These are phyloP conservation scores for Odontocolon sp. DNA, from an alignment of 2,888 invertebrate genomes.

Conservation along the genomic window DNA sequence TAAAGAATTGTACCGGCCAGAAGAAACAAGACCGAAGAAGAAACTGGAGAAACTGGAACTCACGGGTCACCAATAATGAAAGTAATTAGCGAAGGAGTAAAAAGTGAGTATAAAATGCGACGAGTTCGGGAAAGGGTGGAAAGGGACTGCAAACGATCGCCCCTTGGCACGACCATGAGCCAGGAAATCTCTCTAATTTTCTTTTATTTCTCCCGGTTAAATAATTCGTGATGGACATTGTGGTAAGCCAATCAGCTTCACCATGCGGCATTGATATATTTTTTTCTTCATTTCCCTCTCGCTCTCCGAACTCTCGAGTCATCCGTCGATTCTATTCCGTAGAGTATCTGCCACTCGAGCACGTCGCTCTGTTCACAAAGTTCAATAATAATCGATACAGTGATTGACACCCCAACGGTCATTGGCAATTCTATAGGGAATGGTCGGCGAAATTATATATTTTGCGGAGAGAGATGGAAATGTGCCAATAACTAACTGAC, in stretches of 20 bases:
- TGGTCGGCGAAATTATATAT: no score
- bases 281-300: background rate
- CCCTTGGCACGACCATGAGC: no score
- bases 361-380: background rate
- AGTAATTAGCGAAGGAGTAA: slow-evolving; percentile 37
- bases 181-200: no score
- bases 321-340: slow-evolving; percentile 29
- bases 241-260: background rate
- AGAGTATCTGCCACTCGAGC: slow-evolving; percentile 25
- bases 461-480: no score
- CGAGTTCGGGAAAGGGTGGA: background rate
- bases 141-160: no score
- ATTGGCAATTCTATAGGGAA: no score
- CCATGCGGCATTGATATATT: background rate
- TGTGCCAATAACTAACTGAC: no score
- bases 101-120: background rate
- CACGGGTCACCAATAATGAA: slow-evolving; percentile 20
- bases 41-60: background rate
- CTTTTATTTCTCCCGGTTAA: no score
- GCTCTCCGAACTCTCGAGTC: slow-evolving; percentile 9
- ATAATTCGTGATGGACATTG: no score
- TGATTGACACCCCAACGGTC: no score
- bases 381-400: no score
- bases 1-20: background rate
- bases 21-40: background rate